Evolutionary conservation across 2,888 invertebrate species (phyloP), one percentile per base, ranked within the genome.

Genomic region (Drosophila ustulata): DNA sequence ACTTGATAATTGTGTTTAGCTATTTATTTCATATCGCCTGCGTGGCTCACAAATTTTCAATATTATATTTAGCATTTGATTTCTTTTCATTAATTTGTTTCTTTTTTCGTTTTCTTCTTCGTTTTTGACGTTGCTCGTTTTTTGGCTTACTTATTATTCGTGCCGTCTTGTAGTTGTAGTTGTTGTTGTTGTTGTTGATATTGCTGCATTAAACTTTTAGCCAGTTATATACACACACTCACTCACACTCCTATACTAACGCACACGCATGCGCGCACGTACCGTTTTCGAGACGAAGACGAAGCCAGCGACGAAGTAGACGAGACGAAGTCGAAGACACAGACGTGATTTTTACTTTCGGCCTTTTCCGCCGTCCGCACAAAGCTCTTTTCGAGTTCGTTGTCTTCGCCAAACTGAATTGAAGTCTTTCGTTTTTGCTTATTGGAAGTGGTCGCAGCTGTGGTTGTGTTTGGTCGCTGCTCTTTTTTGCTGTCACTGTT

Each of bases 361-460:
- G 55, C 53, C 59, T 73, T 81, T 78, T 50, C 72, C 65, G 65
- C 55, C 70, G 65, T 86, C 88, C 87, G 86, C 75, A 73, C 66
- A 69, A 78, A 84, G 80, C 89, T 86, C 91, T 91, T 84, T 80
- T 88, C 91, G 91, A 89, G 92, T 92, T 91, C 92, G 92, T 91
- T 91, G 92, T 91, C 92, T 92, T 90, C 84, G 88, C 89, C 90
- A 84, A 91, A 92, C 92, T 92, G 83, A 91, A 87, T 89, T 91
- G 82, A 91, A 91, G 91, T 92, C 92, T 92, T 91, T 91, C 88
- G 91, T 88, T 91, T 89, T 89, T 84, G 91, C 88, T 89, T 88
- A 79, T 71, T 89, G 83, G 82, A 82, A 90, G 80, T 75, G 75
- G 75, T 64, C 64, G 73, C 66, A 67, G 66, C 63, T 55, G 67